Percentiles rank a stretch among this genome's conserved stretches.
Evolutionary conservation across 2,113 vertebrate species (phyloP).

Genomic region (Callocephalon fimbriatum): DNA sequence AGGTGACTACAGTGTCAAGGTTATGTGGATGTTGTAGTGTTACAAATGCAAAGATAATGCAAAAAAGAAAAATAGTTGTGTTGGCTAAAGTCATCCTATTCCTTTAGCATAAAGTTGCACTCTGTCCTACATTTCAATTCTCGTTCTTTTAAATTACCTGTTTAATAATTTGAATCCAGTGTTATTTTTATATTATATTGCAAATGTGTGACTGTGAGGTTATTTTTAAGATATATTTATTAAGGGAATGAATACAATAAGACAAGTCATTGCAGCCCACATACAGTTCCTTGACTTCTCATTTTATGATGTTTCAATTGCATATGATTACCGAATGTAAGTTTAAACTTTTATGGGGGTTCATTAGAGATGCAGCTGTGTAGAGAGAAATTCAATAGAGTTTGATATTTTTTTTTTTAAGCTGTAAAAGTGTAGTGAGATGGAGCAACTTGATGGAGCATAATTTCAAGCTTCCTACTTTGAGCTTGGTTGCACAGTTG

Average conservation of each 20-base stretch:
- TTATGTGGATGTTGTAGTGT: slow-evolving; percentile 21
- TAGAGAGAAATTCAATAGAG: slow-evolving; percentile 56
- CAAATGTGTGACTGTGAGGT: slow-evolving; percentile 55
- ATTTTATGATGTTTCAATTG: slow-evolving; percentile 68
- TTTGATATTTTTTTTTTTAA: not conserved
- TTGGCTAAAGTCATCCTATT: slow-evolving; percentile 48
- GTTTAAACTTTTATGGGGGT: slow-evolving; percentile 64
- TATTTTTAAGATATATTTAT: slow-evolving; percentile 77
- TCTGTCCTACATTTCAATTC: slow-evolving; percentile 45
- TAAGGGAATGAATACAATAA: slow-evolving; percentile 72
- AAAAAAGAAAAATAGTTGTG: slow-evolving; percentile 47
- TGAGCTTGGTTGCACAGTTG: not conserved
- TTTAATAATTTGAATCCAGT: slow-evolving; percentile 70
- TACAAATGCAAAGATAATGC: slow-evolving; percentile 45
- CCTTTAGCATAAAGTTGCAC: slow-evolving; percentile 36
- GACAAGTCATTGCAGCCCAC: slow-evolving; percentile 69
- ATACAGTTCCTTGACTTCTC: slow-evolving; percentile 63
- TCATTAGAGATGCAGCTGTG: slow-evolving; percentile 55
- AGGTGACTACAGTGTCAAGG: slow-evolving; percentile 61
- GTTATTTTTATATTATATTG: slow-evolving; percentile 66
- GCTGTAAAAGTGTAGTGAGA: slow-evolving; percentile 33
- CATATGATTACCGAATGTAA: slow-evolving; percentile 57
- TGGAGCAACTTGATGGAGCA: not conserved
- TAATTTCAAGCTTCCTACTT: not conserved
- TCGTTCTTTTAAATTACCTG: slow-evolving; percentile 64